Base-by-base conservation (phyloP, 2,888 invertebrate species). In the Ceraclea dissimilis region DNA sequence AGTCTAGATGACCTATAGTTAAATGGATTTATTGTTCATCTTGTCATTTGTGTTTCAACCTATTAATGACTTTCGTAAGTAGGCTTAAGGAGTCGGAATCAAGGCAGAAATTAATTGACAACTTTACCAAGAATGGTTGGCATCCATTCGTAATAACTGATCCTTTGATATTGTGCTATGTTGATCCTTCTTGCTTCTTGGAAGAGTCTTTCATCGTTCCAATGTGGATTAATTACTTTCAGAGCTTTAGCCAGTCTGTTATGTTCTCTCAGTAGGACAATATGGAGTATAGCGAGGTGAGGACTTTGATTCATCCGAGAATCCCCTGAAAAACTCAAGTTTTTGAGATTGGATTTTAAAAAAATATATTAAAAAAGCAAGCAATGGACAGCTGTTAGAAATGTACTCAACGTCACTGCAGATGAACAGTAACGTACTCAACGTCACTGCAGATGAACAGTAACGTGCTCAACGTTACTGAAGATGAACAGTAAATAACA, bases 81-180 rank as follows among this genome's bases (percentile, higher is more conserved):
- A n/a, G n/a, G n/a, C n/a, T n/a, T n/a, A n/a, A n/a, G n/a, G n/a
- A n/a, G n/a, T n/a, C n/a, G n/a, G n/a, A n/a, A n/a, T n/a, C n/a
- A n/a, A 10, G 5, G 4, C 26, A 26, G 4, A 26, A 39, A 39
- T 39, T 39, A 8, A n/a, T 8, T 39, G 2, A 8, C 5, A 39
- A 39, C 39, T 46, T 43, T 57, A 65, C 75, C 76, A 20, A 78
- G 63, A 59, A 79, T 72, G 20, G 77, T 71, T 1, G 78, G 78
- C 19, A 79, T 64, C 77, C 78, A 79, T 63, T 79, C 79, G 62
- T 78, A 78, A 66, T 76, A 79, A 54, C 70, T 70, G 22, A 79
- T 76, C 52, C 76, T 73, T 63, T 79, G 79, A 61, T 73, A 74
- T 58, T 75, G 71, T 0, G 73, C 79, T 63, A 74, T 73, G 49